These are phyloP conservation scores for Clistopyga incitator DNA, from an alignment of 2,888 invertebrate species.

Conservation along the genomic window DNA sequence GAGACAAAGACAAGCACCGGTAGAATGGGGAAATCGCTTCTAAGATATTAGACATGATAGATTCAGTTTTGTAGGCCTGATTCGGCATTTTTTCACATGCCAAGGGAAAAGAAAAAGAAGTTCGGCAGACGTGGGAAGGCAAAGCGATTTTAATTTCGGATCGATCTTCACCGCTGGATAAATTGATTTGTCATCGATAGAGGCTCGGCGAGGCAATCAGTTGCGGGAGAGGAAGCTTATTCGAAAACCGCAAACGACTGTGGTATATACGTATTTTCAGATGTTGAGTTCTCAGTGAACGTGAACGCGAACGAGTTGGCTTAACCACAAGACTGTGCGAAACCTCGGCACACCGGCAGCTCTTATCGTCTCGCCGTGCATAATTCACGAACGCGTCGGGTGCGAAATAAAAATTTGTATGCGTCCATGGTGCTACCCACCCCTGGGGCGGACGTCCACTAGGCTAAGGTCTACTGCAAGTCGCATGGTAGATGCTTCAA, in stretches of 20 bases:
- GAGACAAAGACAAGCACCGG: neutral
- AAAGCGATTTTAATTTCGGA: slow-evolving; percentile 48
- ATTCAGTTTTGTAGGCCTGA: slow-evolving; percentile 47
- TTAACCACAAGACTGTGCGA: slow-evolving; percentile 33
- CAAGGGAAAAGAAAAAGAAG: slow-evolving; percentile 3
- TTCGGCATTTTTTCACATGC: slow-evolving; percentile 41
- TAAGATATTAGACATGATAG: neutral
- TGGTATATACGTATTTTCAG: slow-evolving; percentile 23
- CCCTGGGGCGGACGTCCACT: slow-evolving; percentile 19
- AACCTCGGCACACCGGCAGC: slow-evolving; percentile 8
- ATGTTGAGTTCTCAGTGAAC: slow-evolving; percentile 24
- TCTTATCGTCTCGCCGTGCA: slow-evolving; percentile 64
- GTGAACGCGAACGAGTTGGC: slow-evolving; percentile 37
- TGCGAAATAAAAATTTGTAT: slow-evolving; percentile 46
- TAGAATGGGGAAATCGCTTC: neutral
- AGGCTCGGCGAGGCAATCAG: slow-evolving; percentile 44
- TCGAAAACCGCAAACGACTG: slow-evolving; percentile 46
- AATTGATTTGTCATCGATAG: slow-evolving; percentile 57
- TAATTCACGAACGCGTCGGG: slow-evolving; percentile 66
- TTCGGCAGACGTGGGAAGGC: neutral
- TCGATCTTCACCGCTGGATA: slow-evolving; percentile 40
- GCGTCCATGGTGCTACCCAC: slow-evolving; percentile 1
- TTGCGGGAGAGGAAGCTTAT: slow-evolving; percentile 28
- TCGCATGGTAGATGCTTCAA: neutral
- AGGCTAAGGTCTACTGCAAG: slow-evolving; percentile 11